Evolutionary conservation across 35 echinoderm and acorn worm species (phyloP).

Genomic region (Lytechinus variegatus): DNA sequence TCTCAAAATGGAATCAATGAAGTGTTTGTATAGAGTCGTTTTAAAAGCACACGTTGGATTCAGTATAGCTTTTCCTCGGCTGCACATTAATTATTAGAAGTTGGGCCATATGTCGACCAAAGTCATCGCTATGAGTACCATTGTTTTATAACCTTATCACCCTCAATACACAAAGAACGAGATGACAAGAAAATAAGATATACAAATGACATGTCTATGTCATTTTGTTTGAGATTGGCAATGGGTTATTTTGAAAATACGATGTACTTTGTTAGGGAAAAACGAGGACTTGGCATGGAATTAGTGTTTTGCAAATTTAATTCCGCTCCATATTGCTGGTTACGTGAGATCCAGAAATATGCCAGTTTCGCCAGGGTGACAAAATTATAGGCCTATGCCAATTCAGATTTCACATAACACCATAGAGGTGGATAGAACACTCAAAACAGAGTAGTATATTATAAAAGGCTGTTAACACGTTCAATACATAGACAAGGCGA

Average conservation of each 20-base stretch:
- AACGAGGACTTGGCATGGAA: neutral
- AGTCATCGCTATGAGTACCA: neutral
- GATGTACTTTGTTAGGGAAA: neutral
- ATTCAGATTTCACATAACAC: neutral
- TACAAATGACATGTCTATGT: neutral
- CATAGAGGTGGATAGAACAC: neutral
- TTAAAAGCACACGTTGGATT: no score
- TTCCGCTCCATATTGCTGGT: neutral
- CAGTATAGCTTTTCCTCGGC: no score
- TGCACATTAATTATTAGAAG: no score
- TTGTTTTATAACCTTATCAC: slow-evolving; percentile 6
- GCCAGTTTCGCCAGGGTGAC: neutral
- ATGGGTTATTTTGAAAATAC: neutral
- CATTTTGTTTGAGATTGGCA: neutral
- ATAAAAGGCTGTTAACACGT: neutral
- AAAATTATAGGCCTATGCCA: neutral
- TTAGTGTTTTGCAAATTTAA: neutral
- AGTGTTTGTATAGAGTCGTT: no score
- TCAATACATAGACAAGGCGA: neutral
- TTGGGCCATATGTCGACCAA: no score
- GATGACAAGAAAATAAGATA: neutral
- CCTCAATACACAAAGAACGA: neutral
- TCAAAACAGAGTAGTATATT: neutral
- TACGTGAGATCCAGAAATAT: slow-evolving; percentile 2
- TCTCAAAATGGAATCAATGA: neutral